Evolutionary conservation across 2,888 invertebrate species (phyloP).

Genomic region (Deilephila porcellus): DNA sequence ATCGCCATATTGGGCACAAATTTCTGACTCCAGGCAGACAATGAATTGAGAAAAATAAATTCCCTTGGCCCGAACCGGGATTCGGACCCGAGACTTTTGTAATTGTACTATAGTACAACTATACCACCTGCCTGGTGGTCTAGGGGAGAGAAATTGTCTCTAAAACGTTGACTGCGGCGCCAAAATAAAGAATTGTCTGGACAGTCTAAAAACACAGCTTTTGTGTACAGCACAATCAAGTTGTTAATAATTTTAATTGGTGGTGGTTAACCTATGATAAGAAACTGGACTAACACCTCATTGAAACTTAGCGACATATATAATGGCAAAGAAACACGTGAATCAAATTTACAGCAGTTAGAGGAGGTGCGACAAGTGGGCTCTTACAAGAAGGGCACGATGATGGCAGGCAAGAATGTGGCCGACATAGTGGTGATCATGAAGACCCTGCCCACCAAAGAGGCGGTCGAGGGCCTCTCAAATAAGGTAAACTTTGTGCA

Average conservation of each 20-base stretch:
- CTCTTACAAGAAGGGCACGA: constrained; percentile 98
- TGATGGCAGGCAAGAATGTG: constrained; percentile 97
- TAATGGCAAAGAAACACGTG: neutral
- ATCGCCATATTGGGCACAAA: too few relatives aligned
- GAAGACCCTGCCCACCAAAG: constrained; percentile 97
- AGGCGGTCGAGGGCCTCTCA: constrained; percentile 96
- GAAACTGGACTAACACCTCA: neutral
- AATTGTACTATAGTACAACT: too few relatives aligned
- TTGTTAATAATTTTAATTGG: neutral
- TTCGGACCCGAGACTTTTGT: too few relatives aligned
- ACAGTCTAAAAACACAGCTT: too few relatives aligned
- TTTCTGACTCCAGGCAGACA: too few relatives aligned
- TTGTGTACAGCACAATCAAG: too few relatives aligned
- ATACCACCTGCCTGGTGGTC: too few relatives aligned
- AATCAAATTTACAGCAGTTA: constrained; percentile 61
- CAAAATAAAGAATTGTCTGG: too few relatives aligned
- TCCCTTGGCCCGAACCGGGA: too few relatives aligned
- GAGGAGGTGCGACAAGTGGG: constrained; percentile 97
- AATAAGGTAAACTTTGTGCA: constrained; percentile 87
- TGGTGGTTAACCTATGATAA: neutral
- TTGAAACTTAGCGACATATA: neutral
- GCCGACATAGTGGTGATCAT: constrained; percentile 98
- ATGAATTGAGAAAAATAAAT: too few relatives aligned
- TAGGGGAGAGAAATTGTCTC: too few relatives aligned
- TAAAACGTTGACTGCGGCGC: too few relatives aligned